Conservation (phyloP, 2,888 invertebrate genomes). For the Laspeyria flexula region DNA sequence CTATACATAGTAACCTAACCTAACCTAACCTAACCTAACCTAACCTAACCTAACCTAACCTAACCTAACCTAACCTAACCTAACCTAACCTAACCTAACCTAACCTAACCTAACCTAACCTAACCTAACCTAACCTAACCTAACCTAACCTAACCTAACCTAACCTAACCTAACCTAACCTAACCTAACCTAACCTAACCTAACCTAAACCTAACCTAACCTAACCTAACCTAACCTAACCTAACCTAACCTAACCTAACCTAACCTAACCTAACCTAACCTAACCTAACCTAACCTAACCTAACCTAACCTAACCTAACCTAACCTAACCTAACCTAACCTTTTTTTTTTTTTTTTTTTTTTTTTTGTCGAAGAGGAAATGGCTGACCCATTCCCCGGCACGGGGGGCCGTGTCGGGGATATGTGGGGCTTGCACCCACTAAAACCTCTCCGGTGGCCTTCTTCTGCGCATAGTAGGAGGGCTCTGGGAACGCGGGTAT, state of each 20-base stretch:
- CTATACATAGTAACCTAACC: slow-evolving; percentile 2
- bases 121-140: slow-evolving; percentile 3
- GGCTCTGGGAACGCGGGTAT: too few species aligned
- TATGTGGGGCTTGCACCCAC: too few species aligned
- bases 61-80: slow-evolving; percentile 3
- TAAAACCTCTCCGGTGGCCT: too few species aligned
- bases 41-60: slow-evolving; percentile 3
- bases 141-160: slow-evolving; percentile 4
- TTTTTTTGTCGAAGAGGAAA: too few species aligned
- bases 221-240: slow-evolving; percentile 3
- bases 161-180: slow-evolving; percentile 3
- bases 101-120: slow-evolving; percentile 3
- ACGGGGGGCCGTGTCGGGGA: too few species aligned
- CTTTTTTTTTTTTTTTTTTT: too few species aligned
- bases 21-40: slow-evolving; percentile 3
- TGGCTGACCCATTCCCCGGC: too few species aligned
- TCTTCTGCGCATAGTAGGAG: too few species aligned
- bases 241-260: slow-evolving; percentile 1
- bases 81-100: slow-evolving; percentile 3
- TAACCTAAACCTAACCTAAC: too few species aligned
- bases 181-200: slow-evolving; percentile 3
- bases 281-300: slow-evolving; percentile 3
- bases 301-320: not conserved
- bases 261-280: not conserved
- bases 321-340: not conserved